phyloP scores from a whole-genome alignment of 2,113 vertebrate species.

The Caranx melampygus region DNA sequence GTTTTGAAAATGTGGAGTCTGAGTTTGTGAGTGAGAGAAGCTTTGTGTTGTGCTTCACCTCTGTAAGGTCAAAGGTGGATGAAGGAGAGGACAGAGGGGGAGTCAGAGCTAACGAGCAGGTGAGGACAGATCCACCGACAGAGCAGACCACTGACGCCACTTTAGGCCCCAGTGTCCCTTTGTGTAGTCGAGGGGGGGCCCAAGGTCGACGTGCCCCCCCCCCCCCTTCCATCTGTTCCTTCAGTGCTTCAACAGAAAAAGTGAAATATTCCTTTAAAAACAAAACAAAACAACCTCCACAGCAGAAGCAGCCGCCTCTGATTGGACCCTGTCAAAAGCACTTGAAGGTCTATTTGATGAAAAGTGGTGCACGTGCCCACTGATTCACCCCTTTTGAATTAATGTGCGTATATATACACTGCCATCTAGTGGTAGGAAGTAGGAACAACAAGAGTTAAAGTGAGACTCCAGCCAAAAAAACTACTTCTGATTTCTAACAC shows the following conservation, averaged over 20 bases:
- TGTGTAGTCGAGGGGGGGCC: slow-evolving; percentile 42
- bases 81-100: slow-evolving; percentile 10
- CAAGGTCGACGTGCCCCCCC: slow-evolving; percentile 56
- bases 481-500: neutral
- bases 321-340: slow-evolving; percentile 13
- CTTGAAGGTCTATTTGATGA: slow-evolving; percentile 34
- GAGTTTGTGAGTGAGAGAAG: slow-evolving; percentile 8
- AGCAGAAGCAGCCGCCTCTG: neutral
- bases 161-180: slow-evolving; percentile 42
- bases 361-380: neutral
- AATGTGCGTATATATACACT: slow-evolving; percentile 18
- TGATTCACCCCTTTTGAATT: slow-evolving; percentile 3
- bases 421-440: slow-evolving; percentile 66
- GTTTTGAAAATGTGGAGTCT: slow-evolving; percentile 9
- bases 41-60: slow-evolving; percentile 35
- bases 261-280: slow-evolving; percentile 40
- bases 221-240: slow-evolving; percentile 31
- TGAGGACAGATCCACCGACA: slow-evolving; percentile 64
- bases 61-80: slow-evolving; percentile 13
- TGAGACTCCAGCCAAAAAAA: slow-evolving; percentile 15
- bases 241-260: slow-evolving; percentile 19
- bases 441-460: slow-evolving; percentile 23
- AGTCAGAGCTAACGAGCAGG: slow-evolving; percentile 50
- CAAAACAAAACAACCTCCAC: slow-evolving; percentile 1
- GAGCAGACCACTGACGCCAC: slow-evolving; percentile 45